Base-by-base conservation (phyloP, 2,888 invertebrate genomes). In the Stegana nigrithorax region DNA sequence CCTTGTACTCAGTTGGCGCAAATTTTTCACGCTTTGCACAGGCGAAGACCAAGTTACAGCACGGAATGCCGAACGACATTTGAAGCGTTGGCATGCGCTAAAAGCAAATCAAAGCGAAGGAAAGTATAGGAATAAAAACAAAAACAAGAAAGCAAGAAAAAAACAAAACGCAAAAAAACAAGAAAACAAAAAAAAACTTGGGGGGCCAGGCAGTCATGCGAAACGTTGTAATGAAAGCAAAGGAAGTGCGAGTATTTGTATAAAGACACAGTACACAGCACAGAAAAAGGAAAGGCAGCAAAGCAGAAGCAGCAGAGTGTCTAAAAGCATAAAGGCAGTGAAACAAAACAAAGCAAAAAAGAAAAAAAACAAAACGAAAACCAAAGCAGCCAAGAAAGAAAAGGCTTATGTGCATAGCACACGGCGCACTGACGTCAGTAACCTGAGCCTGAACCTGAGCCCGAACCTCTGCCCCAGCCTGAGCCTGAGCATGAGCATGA, bases 1-100 rank as follows among this genome's bases (percentile, higher is more conserved):
- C n/a, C n/a, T n/a, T n/a, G n/a, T n/a, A n/a, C n/a, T n/a, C n/a
- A n/a, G n/a, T n/a, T n/a, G n/a, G n/a, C n/a, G n/a, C n/a, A n/a
- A 47, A 32, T 47, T 55, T 53, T 32, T 17, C 53, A 47, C 8
- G 47, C 47, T 23, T 47, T 47, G 47, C 25, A n/a, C 44, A 44
- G 42, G 8, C 44, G 44, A n/a, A 12, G n/a, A n/a, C n/a, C n/a
- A n/a, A n/a, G n/a, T n/a, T n/a, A n/a, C n/a, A n/a, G n/a, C n/a
- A n/a, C n/a, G n/a, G n/a, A n/a, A n/a, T n/a, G n/a, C n/a, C n/a
- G n/a, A n/a, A n/a, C n/a, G n/a, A n/a, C n/a, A n/a, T n/a, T n/a
- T n/a, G n/a, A n/a, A n/a, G 7, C 32, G 29, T 53, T 55, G 53
- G 21, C 26, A 26, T n/a, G 25, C 36, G 12, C n/a, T 47, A 21